Evolutionary conservation across 1,140 invertebrate genomes (phyloP).

Genomic region (Leptinotarsa defecta): DNA sequence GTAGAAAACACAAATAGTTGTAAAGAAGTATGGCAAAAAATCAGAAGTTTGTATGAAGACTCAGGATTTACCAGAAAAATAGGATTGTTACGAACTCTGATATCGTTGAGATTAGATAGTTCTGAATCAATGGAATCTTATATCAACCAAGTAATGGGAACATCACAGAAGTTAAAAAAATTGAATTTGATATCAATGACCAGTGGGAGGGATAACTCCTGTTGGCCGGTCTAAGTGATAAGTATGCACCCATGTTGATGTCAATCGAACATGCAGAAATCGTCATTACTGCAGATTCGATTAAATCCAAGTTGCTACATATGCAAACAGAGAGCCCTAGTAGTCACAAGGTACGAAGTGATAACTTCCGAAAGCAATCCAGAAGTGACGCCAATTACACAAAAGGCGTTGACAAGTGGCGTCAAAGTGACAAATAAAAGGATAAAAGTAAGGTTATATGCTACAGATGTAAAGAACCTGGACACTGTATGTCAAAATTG

Average conservation of each 20-base stretch:
- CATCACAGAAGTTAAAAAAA: not conserved
- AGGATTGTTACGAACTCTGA: not conserved
- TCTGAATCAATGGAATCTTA: not conserved
- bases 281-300: not conserved
- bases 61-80: not conserved
- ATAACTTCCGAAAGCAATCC: not conserved
- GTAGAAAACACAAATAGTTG: no score
- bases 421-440: not conserved
- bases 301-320: not conserved
- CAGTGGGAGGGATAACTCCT: not conserved
- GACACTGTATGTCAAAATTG: not conserved
- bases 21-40: not conserved
- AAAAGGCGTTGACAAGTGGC: not conserved
- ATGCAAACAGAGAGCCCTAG: not conserved
- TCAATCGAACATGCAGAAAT: not conserved
- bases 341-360: not conserved
- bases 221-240: not conserved
- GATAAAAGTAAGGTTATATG: not conserved
- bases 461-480: not conserved
- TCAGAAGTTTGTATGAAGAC: not conserved
- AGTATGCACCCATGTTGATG: not conserved
- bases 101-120: not conserved
- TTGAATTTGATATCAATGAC: not conserved
- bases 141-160: not conserved
- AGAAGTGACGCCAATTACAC: not conserved